A percentile compares a stretch with the other conserved stretches of the same genome.
Evolutionary conservation across 2,888 invertebrate species (phyloP).

Genomic region (Brachypalpus laphriformis): DNA sequence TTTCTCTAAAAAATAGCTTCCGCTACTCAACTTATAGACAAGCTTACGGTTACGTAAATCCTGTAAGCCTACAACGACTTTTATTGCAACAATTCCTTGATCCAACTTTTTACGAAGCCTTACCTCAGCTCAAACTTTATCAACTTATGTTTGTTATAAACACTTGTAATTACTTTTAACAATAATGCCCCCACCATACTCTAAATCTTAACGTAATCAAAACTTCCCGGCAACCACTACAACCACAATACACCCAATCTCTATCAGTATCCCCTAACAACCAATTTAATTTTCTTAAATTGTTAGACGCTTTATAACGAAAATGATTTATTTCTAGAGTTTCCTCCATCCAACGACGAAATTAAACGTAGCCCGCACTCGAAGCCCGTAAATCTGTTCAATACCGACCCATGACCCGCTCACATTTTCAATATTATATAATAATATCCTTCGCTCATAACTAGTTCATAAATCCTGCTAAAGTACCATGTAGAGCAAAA

Average conservation of each 20-base stretch:
- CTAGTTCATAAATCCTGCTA: conserved; percentile 63
- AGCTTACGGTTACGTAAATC: too few species aligned
- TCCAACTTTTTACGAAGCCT: not conserved
- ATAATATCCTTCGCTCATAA: conserved; percentile 65
- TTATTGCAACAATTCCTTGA: too few species aligned
- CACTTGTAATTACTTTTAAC: conserved; percentile 7
- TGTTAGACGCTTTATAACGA: conserved; percentile 9
- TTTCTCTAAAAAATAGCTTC: too few species aligned
- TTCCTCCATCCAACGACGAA: conserved; percentile 7
- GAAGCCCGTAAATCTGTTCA: conserved; percentile 43
- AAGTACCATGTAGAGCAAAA: conserved; percentile 62
- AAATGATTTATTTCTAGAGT: conserved; percentile 29
- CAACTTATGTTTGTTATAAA: not conserved
- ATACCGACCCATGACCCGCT: conserved; percentile 24
- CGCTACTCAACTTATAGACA: too few species aligned
- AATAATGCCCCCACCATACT: not conserved
- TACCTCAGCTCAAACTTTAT: not conserved
- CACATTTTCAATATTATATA: conserved; percentile 57
- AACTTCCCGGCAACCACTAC: not conserved
- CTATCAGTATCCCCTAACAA: not conserved
- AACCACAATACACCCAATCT: conserved; percentile 2
- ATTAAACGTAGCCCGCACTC: conserved; percentile 43
- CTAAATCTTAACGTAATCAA: not conserved
- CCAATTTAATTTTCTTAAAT: conserved; percentile 40
- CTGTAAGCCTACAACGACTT: too few species aligned